These are phyloP conservation scores for Erpetoichthys calabaricus DNA, from an alignment of 2,797 vertebrate species.

Conservation along the genomic window DNA sequence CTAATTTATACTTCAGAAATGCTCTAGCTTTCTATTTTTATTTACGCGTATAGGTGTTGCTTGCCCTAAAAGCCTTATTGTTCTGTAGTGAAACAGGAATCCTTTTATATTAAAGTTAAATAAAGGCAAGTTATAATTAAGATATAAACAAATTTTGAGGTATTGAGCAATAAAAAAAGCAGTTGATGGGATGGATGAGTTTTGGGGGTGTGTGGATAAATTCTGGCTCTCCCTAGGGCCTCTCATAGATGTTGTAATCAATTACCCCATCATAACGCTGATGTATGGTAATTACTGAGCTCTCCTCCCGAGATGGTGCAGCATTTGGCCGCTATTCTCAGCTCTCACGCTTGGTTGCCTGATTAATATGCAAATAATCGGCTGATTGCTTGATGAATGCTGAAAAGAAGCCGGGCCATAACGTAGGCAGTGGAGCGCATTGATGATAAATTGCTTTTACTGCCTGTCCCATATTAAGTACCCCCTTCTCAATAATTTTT, in stretches of 20 bases:
- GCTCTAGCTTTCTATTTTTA: too few species aligned
- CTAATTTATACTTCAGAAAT: too few species aligned
- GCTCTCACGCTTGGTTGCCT: slow-evolving; percentile 67
- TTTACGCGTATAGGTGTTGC: too few species aligned
- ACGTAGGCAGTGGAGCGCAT: slow-evolving; percentile 50
- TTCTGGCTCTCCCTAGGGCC: slow-evolving; percentile 55
- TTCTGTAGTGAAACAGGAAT: neutral
- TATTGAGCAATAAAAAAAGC: too few species aligned
- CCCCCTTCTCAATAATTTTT: slow-evolving; percentile 62
- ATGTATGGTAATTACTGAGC: slow-evolving; percentile 78
- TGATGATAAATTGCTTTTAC: slow-evolving; percentile 77
- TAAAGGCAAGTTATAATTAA: neutral
- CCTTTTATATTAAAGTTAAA: too few species aligned
- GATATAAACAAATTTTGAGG: neutral
- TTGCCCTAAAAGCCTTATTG: neutral
- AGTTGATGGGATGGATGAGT: too few species aligned
- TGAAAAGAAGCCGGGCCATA: slow-evolving; percentile 60
- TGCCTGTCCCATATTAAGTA: slow-evolving; percentile 74
- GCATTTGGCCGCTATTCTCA: slow-evolving; percentile 56
- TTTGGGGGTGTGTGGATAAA: slow-evolving; percentile 34
- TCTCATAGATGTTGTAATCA: slow-evolving; percentile 77
- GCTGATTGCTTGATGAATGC: slow-evolving; percentile 75
- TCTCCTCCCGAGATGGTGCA: slow-evolving; percentile 61
- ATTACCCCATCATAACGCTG: slow-evolving; percentile 80
- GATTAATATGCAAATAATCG: slow-evolving; percentile 90